Evolutionary conservation across 2,113 vertebrate genomes (phyloP), one percentile per base, ranked within the genome.

Genomic region (Colius striatus): DNA sequence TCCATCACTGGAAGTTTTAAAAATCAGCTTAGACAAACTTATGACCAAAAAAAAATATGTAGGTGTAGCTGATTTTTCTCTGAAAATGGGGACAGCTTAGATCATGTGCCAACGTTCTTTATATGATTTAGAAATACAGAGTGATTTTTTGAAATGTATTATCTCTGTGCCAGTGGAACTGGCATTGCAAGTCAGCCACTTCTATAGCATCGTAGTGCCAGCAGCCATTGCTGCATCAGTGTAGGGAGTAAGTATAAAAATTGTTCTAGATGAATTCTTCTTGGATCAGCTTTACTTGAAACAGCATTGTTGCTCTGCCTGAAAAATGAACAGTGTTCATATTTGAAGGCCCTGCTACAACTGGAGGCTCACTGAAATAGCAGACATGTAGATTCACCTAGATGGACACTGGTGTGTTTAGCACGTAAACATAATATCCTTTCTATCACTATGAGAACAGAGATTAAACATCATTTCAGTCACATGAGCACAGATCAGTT

Each of bases 21-120:
- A 77, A 87, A 77, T 87, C 45, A 62, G 45, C 43, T 78, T 54
- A 82, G 84, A 55, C n/a, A 87, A 78, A 54, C 16, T 17, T 53
- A 22, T 6, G 11, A 16, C 1, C 1, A 1, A 21, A 41, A 32
- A 61, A 1, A 29, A 50, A 54, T 2, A 8, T 11, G 5, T 29
- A 29, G 10, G 18, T 17, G 6, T 47, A 67, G 20, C 53, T 85
- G 51, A 7, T 74, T 74, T 80, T 80, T 79, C 47, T 91, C 68
- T 80, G 61, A 60, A 91, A 79, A 67, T 41, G 9, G 9, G 13
- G n/a, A 34, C 73, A 32, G 47, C 25, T 61, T 61, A 73, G n/a
- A 38, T 74, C 53, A 54, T 66, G 79, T 73, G 27, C 47, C 47
- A 61, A 26, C 38, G 19, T 47, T 60, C 21, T 26, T 73, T 66